These are phyloP conservation scores for Petromus typicus DNA, from an alignment of 2,113 vertebrate genomes.

Conservation along the genomic window DNA sequence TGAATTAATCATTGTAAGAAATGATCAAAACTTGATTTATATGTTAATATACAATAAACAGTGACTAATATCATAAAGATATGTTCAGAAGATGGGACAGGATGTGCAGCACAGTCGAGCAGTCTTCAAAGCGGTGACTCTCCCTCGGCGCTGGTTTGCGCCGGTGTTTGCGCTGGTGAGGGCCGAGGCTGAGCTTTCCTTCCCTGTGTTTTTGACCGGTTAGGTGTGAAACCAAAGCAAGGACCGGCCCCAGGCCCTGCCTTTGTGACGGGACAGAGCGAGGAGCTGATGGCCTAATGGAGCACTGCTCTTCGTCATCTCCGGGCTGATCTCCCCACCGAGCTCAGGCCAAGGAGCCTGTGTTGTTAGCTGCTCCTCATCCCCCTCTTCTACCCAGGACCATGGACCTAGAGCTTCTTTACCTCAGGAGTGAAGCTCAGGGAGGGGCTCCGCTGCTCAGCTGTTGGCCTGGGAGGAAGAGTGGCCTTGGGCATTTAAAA, in stretches of 20 bases:
- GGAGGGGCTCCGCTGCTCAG: not conserved
- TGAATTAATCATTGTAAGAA: constrained; percentile 60
- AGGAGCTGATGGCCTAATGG: not conserved
- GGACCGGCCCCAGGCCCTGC: not conserved
- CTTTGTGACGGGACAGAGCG: not conserved
- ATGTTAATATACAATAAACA: constrained; percentile 50
- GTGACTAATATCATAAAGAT: constrained; percentile 67
- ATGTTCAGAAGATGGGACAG: constrained; percentile 22
- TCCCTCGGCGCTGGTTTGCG: constrained; percentile 14
- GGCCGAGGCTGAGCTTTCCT: not conserved
- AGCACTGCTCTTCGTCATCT: not conserved
- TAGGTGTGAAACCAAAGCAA: not conserved
- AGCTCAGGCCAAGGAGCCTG: not conserved
- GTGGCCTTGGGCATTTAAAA: not conserved
- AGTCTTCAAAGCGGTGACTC: not conserved
- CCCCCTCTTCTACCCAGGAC: too few species aligned
- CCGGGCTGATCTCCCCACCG: not conserved
- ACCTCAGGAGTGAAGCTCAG: not conserved
- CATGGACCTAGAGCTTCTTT: too few species aligned
- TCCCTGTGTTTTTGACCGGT: not conserved
- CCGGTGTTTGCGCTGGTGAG: not conserved
- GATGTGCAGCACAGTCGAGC: not conserved
- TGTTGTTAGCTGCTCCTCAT: not conserved
- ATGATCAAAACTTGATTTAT: constrained; percentile 75
- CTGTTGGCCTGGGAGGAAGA: too few species aligned